These are phyloP conservation scores for Luidia sarsii DNA, from an alignment of 53 echinoderm and acorn worm genomes.

Conservation along the genomic window DNA sequence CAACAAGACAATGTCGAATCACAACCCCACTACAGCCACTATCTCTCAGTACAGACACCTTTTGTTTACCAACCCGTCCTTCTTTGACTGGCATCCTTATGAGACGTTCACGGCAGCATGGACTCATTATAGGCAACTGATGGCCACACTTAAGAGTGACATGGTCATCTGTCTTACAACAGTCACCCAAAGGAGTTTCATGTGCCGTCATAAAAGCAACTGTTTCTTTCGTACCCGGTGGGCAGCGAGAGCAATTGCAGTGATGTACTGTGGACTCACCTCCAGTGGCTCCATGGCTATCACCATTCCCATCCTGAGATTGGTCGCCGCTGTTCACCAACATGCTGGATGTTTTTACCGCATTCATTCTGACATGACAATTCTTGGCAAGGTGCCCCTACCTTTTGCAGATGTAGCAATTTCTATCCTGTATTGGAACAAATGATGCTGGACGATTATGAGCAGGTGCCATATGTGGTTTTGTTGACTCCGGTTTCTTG, in stretches of 20 bases:
- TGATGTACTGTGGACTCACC: neutral
- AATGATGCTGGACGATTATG: neutral
- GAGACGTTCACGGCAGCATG: constrained; percentile 19
- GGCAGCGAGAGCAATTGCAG: neutral
- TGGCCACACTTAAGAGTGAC: constrained; percentile 45
- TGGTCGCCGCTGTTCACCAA: neutral
- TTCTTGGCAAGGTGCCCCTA: neutral
- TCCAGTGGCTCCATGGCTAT: neutral
- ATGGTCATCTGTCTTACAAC: constrained; percentile 20
- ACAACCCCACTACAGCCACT: constrained; percentile 44
- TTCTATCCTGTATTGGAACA: neutral
- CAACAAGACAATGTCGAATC: constrained; percentile 1
- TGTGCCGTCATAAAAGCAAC: constrained; percentile 44
- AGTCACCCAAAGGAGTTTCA: neutral
- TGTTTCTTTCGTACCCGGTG: constrained; percentile 10
- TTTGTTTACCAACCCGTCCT: constrained; percentile 11
- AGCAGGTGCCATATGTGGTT: neutral
- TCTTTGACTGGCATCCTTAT: constrained; percentile 34
- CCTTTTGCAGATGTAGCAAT: neutral
- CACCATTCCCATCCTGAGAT: neutral
- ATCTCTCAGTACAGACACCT: constrained; percentile 36
- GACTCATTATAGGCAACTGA: constrained; percentile 43
- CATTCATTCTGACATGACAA: neutral
- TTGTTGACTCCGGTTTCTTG: neutral
- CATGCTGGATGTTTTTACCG: constrained; percentile 3